Conservation (phyloP, 30 jellyfish, hydroid and myxozoan species). For the Turritopsis dohrnii region DNA sequence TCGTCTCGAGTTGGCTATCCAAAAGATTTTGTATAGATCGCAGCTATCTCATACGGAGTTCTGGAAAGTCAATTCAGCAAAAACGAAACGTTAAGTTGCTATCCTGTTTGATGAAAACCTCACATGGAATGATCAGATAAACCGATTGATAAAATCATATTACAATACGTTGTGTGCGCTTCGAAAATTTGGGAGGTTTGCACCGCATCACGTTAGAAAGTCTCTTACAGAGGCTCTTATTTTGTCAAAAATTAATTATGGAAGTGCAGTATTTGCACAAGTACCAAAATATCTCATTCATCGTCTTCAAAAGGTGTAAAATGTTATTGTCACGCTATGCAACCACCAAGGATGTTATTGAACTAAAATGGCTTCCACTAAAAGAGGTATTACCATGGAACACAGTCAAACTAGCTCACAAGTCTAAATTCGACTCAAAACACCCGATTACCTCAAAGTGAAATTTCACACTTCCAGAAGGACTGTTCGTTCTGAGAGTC, state of each 20-base stretch:
- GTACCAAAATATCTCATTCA: constrained; percentile 6
- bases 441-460: no score
- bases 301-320: neutral
- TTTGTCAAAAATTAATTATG: neutral
- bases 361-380: no score
- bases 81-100: neutral
- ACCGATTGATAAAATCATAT: neutral
- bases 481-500: no score
- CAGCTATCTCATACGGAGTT: neutral
- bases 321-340: constrained; percentile 9
- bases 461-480: no score
- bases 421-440: constrained; percentile 8
- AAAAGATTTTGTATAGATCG: no score
- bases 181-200: constrained; percentile 3
- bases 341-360: neutral
- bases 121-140: neutral
- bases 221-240: neutral
- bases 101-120: neutral
- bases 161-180: neutral
- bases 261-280: constrained; percentile 1
- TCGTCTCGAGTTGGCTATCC: no score
- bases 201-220: neutral
- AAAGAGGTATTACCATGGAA: neutral
- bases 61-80: constrained; percentile 6
- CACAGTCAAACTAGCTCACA: constrained; percentile 3